Evolutionary conservation across 2,113 vertebrate genomes (phyloP).

Genomic region (Gnathonemus echidnorhynchus): DNA sequence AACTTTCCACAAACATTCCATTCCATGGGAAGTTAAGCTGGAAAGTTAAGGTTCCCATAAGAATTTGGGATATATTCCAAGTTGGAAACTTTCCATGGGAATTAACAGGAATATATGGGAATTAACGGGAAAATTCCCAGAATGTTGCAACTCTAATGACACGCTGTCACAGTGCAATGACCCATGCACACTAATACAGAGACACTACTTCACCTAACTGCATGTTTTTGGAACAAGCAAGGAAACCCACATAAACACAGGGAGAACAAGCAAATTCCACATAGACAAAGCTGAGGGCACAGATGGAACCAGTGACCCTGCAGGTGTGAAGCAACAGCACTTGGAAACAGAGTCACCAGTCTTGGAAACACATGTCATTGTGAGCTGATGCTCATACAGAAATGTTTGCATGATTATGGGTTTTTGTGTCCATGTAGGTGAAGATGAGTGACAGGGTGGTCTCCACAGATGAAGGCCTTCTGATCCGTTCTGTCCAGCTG

Average conservation of each 20-base stretch:
- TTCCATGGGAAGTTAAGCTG: not conserved
- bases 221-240: not conserved
- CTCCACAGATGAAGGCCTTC: constrained; percentile 80
- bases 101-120: too few species aligned
- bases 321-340: not conserved
- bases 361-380: not conserved
- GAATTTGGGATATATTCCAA: not conserved
- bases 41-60: too few species aligned
- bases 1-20: not conserved
- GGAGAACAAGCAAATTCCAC: not conserved
- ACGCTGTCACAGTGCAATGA: not conserved
- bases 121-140: not conserved
- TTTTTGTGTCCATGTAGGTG: constrained; percentile 59
- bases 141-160: not conserved
- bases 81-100: too few species aligned
- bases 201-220: not conserved
- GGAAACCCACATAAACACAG: not conserved
- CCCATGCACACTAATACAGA: not conserved
- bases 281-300: not conserved
- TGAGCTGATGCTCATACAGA: not conserved
- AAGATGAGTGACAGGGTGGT: constrained; percentile 84
- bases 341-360: not conserved
- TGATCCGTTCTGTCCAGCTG: constrained; percentile 79
- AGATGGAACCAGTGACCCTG: not conserved
- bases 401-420: not conserved